phyloP scores from a whole-genome alignment of 1,140 invertebrate genomes.

The Platorchestia sp. region DNA sequence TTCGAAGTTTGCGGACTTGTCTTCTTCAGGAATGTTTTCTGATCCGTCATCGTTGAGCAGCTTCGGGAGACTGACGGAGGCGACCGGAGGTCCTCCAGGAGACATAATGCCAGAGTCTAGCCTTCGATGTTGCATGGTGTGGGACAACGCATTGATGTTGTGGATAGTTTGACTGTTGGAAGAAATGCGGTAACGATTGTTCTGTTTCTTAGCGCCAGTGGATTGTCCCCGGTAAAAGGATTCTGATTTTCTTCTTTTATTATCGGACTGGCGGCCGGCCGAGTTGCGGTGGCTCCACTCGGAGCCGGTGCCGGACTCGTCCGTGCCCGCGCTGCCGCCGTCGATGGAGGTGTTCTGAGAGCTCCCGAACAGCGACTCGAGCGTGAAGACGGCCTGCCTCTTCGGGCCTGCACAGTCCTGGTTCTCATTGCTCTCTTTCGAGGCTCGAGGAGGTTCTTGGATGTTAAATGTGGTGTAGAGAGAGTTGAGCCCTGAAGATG shows the following conservation, averaged over 20 bases:
- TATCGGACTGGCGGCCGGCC: neutral
- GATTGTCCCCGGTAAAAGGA: neutral
- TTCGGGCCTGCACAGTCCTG: neutral
- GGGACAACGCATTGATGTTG: neutral
- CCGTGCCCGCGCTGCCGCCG: constrained; percentile 16
- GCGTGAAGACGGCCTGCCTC: constrained; percentile 16
- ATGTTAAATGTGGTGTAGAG: constrained; percentile 32
- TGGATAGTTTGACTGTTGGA: neutral
- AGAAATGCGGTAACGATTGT: constrained; percentile 19
- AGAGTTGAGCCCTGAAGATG: constrained; percentile 8
- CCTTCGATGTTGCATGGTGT: neutral
- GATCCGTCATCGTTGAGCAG: constrained; percentile 10
- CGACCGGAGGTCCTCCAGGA: neutral
- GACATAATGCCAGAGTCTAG: neutral
- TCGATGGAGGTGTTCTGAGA: constrained; percentile 30
- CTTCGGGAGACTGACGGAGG: neutral
- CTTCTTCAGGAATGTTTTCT: constrained; percentile 19
- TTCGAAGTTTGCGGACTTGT: constrained; percentile 16
- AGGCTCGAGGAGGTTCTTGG: constrained; percentile 1
- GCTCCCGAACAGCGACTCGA: constrained; percentile 36
- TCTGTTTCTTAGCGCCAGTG: neutral
- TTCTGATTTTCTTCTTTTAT: constrained; percentile 4
- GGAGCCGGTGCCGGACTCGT: neutral
- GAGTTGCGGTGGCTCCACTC: neutral
- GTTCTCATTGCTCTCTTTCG: neutral